phyloP scores from a whole-genome alignment of 2,888 invertebrate species.

The Pyralis farinalis region DNA sequence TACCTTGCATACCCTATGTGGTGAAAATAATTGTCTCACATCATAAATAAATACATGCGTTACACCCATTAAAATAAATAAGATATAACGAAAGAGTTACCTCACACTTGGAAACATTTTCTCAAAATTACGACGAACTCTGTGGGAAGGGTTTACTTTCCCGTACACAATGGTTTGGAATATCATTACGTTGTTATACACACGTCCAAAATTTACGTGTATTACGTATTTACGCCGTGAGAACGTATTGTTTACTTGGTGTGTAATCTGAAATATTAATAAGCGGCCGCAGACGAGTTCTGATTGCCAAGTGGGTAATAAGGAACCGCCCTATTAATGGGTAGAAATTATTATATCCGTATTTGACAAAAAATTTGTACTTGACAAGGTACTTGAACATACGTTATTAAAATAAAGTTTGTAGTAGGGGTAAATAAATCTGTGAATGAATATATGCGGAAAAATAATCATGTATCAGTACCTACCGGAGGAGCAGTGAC shows the following conservation, averaged over 20 bases:
- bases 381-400: too few relatives aligned
- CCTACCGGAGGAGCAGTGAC: too few relatives aligned
- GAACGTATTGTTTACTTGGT: conserved; percentile 68
- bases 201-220: conserved; percentile 64
- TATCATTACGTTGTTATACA: conserved; percentile 61
- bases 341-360: conserved; percentile 9
- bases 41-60: too few relatives aligned
- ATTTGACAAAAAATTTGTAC: too few relatives aligned
- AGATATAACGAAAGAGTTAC: too few relatives aligned
- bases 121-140: conserved; percentile 35
- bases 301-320: conserved; percentile 7
- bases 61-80: too few relatives aligned
- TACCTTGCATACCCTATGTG: too few relatives aligned
- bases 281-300: conserved; percentile 18
- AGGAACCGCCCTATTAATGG: conserved; percentile 9
- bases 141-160: conserved; percentile 62
- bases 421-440: too few relatives aligned
- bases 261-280: conserved; percentile 50
- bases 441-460: too few relatives aligned
- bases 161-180: conserved; percentile 53
- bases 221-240: conserved; percentile 50
- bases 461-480: too few relatives aligned
- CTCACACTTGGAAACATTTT: conserved; percentile 21
- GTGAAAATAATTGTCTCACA: too few relatives aligned
- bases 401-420: too few relatives aligned